phyloP scores from a whole-genome alignment of 2,113 vertebrate genomes.

The Pituophis catenifer region DNA sequence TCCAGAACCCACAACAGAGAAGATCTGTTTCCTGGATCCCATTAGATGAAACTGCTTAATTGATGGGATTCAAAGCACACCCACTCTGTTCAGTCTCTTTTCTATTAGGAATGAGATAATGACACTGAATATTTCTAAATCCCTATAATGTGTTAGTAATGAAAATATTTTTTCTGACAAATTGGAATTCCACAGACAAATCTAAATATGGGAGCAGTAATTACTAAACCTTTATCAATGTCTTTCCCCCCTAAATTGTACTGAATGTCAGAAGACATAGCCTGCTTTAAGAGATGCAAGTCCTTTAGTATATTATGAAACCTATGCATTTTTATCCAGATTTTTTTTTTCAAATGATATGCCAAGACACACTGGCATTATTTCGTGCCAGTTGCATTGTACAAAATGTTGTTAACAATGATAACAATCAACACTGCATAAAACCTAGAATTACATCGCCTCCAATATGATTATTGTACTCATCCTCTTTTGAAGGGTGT shows the following conservation, averaged over 20 bases:
- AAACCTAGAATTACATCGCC: neutral
- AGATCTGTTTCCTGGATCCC: neutral
- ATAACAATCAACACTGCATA: neutral
- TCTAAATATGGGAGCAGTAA: neutral
- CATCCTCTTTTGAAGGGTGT: constrained; percentile 6
- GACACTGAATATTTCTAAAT: neutral
- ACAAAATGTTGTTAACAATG: neutral
- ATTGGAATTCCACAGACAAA: neutral
- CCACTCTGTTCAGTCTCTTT: neutral
- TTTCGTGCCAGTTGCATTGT: neutral
- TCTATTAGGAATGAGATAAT: neutral
- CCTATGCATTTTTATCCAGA: neutral
- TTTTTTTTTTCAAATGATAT: constrained; percentile 1
- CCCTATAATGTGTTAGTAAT: neutral
- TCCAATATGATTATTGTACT: neutral
- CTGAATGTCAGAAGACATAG: neutral
- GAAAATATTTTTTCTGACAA: neutral
- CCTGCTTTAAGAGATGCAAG: neutral
- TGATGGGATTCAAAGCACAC: neutral
- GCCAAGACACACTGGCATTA: neutral
- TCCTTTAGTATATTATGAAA: neutral
- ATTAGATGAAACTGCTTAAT: neutral
- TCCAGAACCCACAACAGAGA: neutral
- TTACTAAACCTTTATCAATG: neutral
- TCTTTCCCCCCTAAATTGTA: neutral